Evolutionary conservation across 2,797 vertebrate genomes (phyloP).

Genomic region (Fringilla coelebs): DNA sequence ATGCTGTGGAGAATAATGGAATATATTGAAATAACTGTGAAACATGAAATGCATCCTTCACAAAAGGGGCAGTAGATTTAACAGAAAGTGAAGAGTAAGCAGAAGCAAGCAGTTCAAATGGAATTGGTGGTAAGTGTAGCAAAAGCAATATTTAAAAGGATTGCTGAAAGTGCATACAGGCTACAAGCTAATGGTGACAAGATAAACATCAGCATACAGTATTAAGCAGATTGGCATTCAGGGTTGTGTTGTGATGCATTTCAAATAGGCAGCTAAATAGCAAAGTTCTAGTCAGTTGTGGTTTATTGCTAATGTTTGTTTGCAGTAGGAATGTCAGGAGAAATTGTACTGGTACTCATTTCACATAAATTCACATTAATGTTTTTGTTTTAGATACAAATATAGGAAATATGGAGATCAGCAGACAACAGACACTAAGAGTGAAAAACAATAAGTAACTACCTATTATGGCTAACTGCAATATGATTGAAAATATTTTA

Average conservation of each 20-base stretch:
- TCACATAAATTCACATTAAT: not conserved
- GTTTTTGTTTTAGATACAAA: constrained; percentile 59
- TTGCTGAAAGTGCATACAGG: not conserved
- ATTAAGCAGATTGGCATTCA: not conserved
- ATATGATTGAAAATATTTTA: not conserved
- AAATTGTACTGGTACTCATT: not conserved
- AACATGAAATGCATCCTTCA: not conserved
- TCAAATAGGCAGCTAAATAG: not conserved
- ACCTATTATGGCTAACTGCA: constrained; percentile 16
- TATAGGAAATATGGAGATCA: not conserved
- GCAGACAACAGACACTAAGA: constrained; percentile 11
- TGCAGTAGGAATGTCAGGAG: not conserved
- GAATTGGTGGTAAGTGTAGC: not conserved
- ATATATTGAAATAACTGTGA: not conserved
- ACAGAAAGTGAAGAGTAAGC: not conserved
- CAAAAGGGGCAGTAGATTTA: not conserved
- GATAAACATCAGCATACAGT: not conserved
- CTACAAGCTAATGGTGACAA: not conserved
- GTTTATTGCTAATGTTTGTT: not conserved
- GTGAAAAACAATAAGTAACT: constrained; percentile 62
- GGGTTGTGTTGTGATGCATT: not conserved
- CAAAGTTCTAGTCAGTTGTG: not conserved
- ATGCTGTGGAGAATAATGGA: not conserved
- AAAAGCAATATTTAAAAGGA: not conserved
- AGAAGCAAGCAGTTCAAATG: not conserved